Conservation (phyloP, 1,140 invertebrate species). For the Scaptomyza pallida region DNA sequence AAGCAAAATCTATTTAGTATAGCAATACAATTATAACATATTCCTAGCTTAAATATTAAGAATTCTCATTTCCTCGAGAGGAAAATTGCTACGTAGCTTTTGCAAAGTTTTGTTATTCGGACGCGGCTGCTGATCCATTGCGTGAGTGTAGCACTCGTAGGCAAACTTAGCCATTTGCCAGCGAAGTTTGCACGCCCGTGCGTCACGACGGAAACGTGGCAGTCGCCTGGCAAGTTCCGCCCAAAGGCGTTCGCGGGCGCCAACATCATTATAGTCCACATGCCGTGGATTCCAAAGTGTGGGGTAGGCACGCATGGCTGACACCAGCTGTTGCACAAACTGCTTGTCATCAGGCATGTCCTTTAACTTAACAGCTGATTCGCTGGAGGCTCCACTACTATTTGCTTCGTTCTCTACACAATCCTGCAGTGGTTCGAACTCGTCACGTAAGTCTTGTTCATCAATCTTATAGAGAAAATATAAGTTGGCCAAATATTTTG, state of each 20-base stretch:
- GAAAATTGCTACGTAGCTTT: conserved; percentile 67
- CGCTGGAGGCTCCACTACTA: neutral
- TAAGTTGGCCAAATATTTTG: conserved; percentile 75
- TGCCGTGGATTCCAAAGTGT: conserved; percentile 70
- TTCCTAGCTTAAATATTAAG: conserved; percentile 50
- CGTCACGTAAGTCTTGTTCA: conserved; percentile 75
- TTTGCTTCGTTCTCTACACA: conserved; percentile 24
- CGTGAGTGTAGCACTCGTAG: conserved; percentile 70
- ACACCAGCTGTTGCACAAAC: conserved; percentile 65
- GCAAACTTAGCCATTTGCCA: conserved; percentile 80
- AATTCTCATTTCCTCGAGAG: conserved; percentile 74
- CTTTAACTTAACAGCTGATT: conserved; percentile 50
- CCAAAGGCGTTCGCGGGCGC: conserved; percentile 66
- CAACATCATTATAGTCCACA: conserved; percentile 69
- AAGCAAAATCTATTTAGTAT: conserved; percentile 27
- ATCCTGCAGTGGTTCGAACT: conserved; percentile 70
- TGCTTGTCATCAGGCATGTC: conserved; percentile 78
- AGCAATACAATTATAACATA: conserved; percentile 1
- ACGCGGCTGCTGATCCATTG: conserved; percentile 53
- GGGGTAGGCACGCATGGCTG: conserved; percentile 61
- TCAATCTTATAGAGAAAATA: conserved; percentile 80
- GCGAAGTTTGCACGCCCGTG: conserved; percentile 61
- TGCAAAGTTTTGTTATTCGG: conserved; percentile 63
- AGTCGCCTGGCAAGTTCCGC: conserved; percentile 62
- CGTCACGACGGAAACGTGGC: conserved; percentile 68